A percentile compares a stretch with the other conserved stretches of the same genome.
Evolutionary conservation across 2,797 vertebrate species (phyloP).

Genomic region (Macropodus opercularis): DNA sequence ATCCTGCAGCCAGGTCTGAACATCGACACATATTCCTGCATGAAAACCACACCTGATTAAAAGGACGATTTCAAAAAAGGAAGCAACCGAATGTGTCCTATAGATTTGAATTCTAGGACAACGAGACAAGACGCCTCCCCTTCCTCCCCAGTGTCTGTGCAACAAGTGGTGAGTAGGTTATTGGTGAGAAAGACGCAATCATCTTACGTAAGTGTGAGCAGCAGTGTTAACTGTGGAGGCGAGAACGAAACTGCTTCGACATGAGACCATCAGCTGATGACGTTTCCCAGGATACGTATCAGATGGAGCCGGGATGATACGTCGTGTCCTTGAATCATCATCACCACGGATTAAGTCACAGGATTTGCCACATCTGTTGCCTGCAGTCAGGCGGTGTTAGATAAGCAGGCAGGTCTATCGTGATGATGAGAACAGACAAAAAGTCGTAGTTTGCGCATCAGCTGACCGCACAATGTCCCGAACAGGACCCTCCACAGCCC

Average conservation of each 20-base stretch:
- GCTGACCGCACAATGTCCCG: conserved; percentile 4
- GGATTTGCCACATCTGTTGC: conserved; percentile 21
- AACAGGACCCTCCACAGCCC: conserved; percentile 23
- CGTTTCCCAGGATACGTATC: not conserved
- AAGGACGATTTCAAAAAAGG: not conserved
- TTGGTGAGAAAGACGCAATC: conserved; percentile 75
- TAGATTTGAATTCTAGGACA: conserved; percentile 66
- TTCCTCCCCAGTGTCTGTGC: conserved; percentile 57
- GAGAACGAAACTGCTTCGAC: conserved; percentile 11
- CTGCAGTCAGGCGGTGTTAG: conserved; percentile 15
- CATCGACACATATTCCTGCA: not conserved
- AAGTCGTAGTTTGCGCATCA: conserved; percentile 1
- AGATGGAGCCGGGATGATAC: not conserved
- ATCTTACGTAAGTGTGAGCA: conserved; percentile 75
- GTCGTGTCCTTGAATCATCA: conserved; percentile 22
- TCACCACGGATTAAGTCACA: not conserved
- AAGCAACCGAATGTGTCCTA: conserved; percentile 21
- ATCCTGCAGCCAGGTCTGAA: conserved; percentile 17
- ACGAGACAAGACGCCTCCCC: conserved; percentile 37
- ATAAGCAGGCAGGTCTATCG: conserved; percentile 19
- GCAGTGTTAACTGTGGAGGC: conserved; percentile 50
- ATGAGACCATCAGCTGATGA: not conserved
- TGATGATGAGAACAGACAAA: conserved; percentile 3
- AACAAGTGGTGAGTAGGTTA: conserved; percentile 68
- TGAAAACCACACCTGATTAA: not conserved